Percentiles rank a stretch among this genome's conserved stretches.
Evolutionary conservation across 2,113 vertebrate species (phyloP).

Genomic region (Anguilla japonica): DNA sequence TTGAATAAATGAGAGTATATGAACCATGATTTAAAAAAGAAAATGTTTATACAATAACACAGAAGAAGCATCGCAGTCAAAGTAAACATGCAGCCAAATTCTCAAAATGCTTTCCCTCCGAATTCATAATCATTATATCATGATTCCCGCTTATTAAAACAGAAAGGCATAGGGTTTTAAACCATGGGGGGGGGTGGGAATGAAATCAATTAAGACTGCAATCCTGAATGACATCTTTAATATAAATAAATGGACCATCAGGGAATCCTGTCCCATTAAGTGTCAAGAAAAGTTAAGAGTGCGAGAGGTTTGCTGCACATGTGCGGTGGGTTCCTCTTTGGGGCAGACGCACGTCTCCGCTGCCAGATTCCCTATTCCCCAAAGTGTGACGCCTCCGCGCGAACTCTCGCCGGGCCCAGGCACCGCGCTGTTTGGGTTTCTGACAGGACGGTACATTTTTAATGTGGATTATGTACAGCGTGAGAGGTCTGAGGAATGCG

Average conservation of each 20-base stretch:
- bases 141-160: conserved; percentile 51
- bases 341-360: conserved; percentile 24
- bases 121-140: conserved; percentile 47
- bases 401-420: conserved; percentile 5
- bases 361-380: conserved; percentile 42
- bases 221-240: conserved; percentile 59
- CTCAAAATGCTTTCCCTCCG: not conserved
- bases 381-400: conserved; percentile 29
- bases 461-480: conserved; percentile 39
- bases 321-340: conserved; percentile 37
- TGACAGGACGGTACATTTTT: conserved; percentile 51
- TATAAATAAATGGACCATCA: conserved; percentile 57
- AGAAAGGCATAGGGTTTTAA: conserved; percentile 35
- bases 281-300: conserved; percentile 52
- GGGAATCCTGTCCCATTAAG: conserved; percentile 51
- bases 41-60: not conserved
- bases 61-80: not conserved
- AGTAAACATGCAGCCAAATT: not conserved
- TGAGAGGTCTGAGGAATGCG: conserved; percentile 27
- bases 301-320: conserved; percentile 39
- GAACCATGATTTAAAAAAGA: not conserved
- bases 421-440: conserved; percentile 35
- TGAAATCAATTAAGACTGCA: conserved; percentile 56
- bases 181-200: conserved; percentile 28
- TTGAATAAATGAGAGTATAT: conserved; percentile 25